Conservation (phyloP, 2,888 invertebrate species). For the Phengaris arion region DNA sequence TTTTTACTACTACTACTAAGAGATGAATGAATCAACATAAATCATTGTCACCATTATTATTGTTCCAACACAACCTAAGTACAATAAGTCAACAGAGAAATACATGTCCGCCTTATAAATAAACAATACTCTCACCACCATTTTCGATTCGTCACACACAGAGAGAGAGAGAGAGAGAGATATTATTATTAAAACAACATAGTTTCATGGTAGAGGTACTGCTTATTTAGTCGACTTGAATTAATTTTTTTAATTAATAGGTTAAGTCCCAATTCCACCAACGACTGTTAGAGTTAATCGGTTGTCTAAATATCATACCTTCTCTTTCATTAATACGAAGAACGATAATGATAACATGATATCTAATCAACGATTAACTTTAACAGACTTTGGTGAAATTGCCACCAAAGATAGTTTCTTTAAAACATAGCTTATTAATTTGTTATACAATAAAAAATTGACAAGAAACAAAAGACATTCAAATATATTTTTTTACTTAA, state of each 20-base stretch:
- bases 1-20: not conserved
- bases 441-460: not conserved
- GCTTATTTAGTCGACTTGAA: not conserved
- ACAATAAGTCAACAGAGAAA: slow-evolving; percentile 36
- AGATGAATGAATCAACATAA: slow-evolving; percentile 33
- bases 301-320: too few relatives aligned
- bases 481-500: not conserved
- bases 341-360: too few relatives aligned
- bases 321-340: too few relatives aligned
- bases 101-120: slow-evolving; percentile 10
- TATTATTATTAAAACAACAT: not conserved
- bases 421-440: too few relatives aligned
- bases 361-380: too few relatives aligned
- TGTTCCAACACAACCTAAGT: slow-evolving; percentile 44
- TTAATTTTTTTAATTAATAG: not conserved
- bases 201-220: not conserved
- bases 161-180: not conserved
- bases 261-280: not conserved
- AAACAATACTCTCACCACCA: not conserved
- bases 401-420: too few relatives aligned
- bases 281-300: too few relatives aligned
- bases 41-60: slow-evolving; percentile 41
- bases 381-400: too few relatives aligned
- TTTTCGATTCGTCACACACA: not conserved
- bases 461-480: not conserved